These are phyloP conservation scores for Rhabdophis nuchalis DNA, from an alignment of 2,797 vertebrate species.

Conservation along the genomic window DNA sequence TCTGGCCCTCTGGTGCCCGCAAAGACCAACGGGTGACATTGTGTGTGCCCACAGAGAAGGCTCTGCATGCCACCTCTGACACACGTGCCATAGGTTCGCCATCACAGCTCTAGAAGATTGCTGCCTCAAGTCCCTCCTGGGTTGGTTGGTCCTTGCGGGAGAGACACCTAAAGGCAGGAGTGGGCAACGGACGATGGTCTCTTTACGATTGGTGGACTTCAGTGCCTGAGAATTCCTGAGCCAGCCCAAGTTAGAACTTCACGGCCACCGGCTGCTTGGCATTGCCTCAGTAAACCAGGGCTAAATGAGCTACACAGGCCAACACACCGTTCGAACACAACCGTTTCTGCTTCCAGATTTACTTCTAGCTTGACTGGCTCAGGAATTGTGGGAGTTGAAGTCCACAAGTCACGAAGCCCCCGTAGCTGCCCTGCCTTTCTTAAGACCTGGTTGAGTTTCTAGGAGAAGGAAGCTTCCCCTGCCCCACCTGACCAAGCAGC, in stretches of 20 bases:
- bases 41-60: too few species aligned
- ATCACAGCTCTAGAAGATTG: background rate
- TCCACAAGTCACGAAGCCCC: background rate
- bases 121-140: background rate
- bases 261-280: too few species aligned
- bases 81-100: too few species aligned
- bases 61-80: too few species aligned
- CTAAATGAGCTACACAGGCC: background rate
- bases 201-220: background rate
- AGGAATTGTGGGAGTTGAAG: background rate
- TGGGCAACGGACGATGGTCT: background rate
- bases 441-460: background rate
- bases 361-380: background rate
- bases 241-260: background rate
- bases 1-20: too few species aligned
- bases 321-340: too few species aligned
- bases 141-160: background rate
- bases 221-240: background rate
- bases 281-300: too few species aligned
- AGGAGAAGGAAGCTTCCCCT: background rate
- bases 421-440: background rate
- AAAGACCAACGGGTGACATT: too few species aligned
- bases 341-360: background rate
- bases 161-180: background rate
- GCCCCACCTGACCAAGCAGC: background rate